A percentile compares a stretch with the other conserved stretches of the same genome.
Conservation (phyloP, 2,888 invertebrate genomes). For the Idaea biselata region DNA sequence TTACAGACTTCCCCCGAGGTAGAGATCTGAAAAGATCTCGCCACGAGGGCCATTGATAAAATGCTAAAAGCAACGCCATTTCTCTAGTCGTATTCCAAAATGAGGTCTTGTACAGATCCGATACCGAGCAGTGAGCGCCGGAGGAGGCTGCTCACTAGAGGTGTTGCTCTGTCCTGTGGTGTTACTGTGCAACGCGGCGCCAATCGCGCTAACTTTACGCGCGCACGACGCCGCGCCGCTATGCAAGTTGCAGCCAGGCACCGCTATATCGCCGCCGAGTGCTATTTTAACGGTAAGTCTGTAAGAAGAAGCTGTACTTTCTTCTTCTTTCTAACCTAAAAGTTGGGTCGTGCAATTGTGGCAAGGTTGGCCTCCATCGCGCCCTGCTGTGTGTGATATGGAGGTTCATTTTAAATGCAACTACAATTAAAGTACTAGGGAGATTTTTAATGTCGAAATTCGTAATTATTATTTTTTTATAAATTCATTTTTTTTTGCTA, state of each 20-base stretch:
- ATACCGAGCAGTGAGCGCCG: slow-evolving; percentile 55
- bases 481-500: no score
- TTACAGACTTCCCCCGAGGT: no score
- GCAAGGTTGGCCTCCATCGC: no score
- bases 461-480: no score
- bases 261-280: slow-evolving; percentile 55
- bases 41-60: no score
- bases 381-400: no score
- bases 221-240: slow-evolving; percentile 65
- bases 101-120: slow-evolving; percentile 41
- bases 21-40: no score
- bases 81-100: no score
- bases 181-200: slow-evolving; percentile 61
- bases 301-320: background rate
- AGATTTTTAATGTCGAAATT: no score
- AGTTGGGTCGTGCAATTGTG: background rate
- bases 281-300: slow-evolving; percentile 45
- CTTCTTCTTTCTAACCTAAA: background rate
- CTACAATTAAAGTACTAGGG: no score
- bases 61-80: no score
- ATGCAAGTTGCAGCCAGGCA: slow-evolving; percentile 58
- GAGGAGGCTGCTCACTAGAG: slow-evolving; percentile 63
- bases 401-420: no score
- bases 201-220: slow-evolving; percentile 55
- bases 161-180: slow-evolving; percentile 52